Evolutionary conservation across 1,140 invertebrate species (phyloP).

Genomic region (Grapholita molesta): DNA sequence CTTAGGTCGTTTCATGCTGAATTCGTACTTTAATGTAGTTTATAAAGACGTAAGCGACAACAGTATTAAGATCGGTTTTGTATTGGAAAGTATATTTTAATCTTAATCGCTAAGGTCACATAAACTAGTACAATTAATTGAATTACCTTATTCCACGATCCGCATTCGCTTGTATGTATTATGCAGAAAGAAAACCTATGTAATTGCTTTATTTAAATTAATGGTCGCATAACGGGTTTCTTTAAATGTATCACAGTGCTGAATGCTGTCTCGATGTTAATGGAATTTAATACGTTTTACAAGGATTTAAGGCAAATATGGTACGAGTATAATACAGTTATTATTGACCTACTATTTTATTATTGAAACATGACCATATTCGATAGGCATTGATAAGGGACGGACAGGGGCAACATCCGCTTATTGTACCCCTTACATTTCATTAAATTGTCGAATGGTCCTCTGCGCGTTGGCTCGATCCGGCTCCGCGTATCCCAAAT

Average conservation of each 20-base stretch:
- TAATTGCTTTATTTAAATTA: background rate
- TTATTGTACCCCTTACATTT: no score
- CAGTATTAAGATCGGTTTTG: background rate
- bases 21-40: background rate
- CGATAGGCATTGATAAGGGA: no score
- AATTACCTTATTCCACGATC: background rate
- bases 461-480: no score
- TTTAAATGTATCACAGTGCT: background rate
- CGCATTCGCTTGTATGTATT: background rate
- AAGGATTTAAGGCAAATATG: background rate
- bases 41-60: background rate
- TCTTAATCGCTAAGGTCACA: background rate
- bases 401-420: no score
- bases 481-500: no score
- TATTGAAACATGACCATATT: no score
- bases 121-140: conserved; percentile 9
- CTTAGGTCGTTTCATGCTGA: background rate
- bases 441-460: no score
- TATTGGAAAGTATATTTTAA: background rate
- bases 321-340: no score
- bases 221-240: background rate
- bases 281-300: background rate
- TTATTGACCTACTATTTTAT: background rate
- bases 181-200: background rate
- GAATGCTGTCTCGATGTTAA: background rate